Percentiles rank a stretch among this genome's conserved stretches.
Conservation (phyloP, 1,140 invertebrate species). For the Phenacoccus solenopsis region DNA sequence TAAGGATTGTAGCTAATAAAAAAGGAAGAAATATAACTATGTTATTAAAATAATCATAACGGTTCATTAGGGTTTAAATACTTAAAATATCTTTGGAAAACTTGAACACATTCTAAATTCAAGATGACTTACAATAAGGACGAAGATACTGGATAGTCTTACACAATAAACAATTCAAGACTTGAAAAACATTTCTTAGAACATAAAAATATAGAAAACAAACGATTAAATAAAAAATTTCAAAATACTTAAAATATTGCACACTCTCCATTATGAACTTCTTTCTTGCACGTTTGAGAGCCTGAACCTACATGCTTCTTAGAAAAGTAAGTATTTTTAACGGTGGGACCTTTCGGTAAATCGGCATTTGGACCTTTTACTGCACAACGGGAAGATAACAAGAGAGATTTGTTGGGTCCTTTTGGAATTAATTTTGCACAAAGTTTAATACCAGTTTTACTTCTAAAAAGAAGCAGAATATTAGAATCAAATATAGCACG, state of each 20-base stretch:
- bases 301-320: no score
- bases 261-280: not conserved
- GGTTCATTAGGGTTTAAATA: no score
- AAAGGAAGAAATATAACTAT: no score
- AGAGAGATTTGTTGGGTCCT: slow-evolving; percentile 40
- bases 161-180: no score
- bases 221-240: not conserved
- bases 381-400: slow-evolving; percentile 35
- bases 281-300: not conserved
- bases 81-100: no score
- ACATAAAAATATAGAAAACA: not conserved
- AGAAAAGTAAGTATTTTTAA: no score
- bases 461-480: no score
- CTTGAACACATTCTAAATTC: not conserved
- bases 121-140: no score
- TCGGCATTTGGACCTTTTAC: slow-evolving; percentile 45
- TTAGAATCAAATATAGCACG: no score
- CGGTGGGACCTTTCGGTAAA: slow-evolving; percentile 44
- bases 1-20: no score
- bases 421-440: slow-evolving; percentile 35
- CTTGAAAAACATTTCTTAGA: no score
- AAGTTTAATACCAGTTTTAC: slow-evolving; percentile 24
- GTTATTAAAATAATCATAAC: no score
- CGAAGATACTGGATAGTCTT: not conserved
- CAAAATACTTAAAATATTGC: not conserved